Evolutionary conservation across 2,888 invertebrate species (phyloP), one percentile per base, ranked within the genome.

Genomic region (Caenorhabditis doughertyi): DNA sequence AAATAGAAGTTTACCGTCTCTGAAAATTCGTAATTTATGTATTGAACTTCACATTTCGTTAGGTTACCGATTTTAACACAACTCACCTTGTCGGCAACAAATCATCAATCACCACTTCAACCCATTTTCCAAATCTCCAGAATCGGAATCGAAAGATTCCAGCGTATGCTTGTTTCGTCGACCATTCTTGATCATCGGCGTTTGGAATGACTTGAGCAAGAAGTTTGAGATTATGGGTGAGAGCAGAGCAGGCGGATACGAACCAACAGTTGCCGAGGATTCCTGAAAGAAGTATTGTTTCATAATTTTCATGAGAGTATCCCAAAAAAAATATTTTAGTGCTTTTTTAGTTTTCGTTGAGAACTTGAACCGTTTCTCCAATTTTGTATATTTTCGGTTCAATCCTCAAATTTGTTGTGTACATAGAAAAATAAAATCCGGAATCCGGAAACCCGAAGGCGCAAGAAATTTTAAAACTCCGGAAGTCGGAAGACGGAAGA

Each of bases 41-140:
- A n/a, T 25, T 9, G n/a, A 27, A 21, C n/a, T 44, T 44, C 25
- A 8, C 4, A 44, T n/a, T n/a, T n/a, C 39, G 32, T 7, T 7
- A n/a, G n/a, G n/a, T n/a, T n/a, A 32, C 13, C 39, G n/a, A n/a
- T n/a, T 4, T 2, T 13, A 39, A 39, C 9, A 39, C 9, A 13
- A 58, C 64, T 49, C 9, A 84, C 84, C 85, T 85, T 1, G 94
- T 94, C 1, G 94, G 94, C 79, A 94, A 90, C 42, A 92, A 89
- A 88, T 94, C 94, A 90, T 94, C 94, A 49, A 94, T 92, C 23
- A 94, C 94, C n/a, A 91, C 87, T 81, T 94, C 94, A 1, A 93
- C 90, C 94, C 94, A 94, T 83, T 92, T 91, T 1, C 94, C 94
- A 87, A 94, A 94, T 47, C 94, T 92, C 94, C 94, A 94, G 90